Percentiles rank a stretch among this genome's conserved stretches.
phyloP scores from a whole-genome alignment of 2,888 invertebrate genomes.

The Idaea straminata region DNA sequence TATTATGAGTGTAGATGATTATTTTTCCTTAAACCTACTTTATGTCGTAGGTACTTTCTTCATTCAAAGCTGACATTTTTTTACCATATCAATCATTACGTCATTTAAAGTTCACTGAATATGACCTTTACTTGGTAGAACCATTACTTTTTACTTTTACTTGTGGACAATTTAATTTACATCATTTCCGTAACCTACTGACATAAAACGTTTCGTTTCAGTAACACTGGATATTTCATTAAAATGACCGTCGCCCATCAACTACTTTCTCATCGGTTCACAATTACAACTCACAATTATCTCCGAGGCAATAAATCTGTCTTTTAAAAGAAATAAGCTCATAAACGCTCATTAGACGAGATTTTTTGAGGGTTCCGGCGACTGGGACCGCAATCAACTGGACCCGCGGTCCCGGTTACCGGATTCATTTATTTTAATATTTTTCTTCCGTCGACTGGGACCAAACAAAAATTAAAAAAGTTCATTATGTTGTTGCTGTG shows the following conservation, averaged over 20 bases:
- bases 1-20: no score
- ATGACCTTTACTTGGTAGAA: conserved; percentile 4
- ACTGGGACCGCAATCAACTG: no score
- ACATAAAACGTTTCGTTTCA: conserved; percentile 8
- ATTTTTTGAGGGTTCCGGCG: no score
- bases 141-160: background rate
- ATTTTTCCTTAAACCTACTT: background rate
- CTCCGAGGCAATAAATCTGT: conserved; percentile 60
- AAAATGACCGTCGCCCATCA: conserved; percentile 42
- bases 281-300: conserved; percentile 39
- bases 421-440: no score
- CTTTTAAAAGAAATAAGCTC: conserved; percentile 53
- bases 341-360: conserved; percentile 34
- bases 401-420: no score
- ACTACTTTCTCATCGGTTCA: conserved; percentile 48
- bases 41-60: background rate
- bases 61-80: background rate
- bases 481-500: no score
- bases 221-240: conserved; percentile 14
- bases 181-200: conserved; percentile 16
- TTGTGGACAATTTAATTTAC: conserved; percentile 1
- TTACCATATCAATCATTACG: background rate
- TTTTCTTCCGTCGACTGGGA: no score
- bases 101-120: background rate
- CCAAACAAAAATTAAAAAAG: no score